Evolutionary conservation across 2,888 invertebrate species (phyloP).

Genomic region (Phaonia tiefii): DNA sequence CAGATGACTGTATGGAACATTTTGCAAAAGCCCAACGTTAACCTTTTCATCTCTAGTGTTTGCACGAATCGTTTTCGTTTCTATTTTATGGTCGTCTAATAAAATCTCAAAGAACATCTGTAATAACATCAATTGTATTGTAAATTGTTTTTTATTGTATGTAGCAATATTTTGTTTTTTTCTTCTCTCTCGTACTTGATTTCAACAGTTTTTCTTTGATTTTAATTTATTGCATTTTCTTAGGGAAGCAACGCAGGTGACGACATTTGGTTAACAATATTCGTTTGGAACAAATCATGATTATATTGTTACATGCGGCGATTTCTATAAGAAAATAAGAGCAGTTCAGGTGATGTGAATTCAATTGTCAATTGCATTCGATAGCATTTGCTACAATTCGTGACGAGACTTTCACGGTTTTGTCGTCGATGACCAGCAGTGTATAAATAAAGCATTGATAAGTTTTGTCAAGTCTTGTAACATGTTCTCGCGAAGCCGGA

Average conservation of each 20-base stretch:
- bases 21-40: slow-evolving; percentile 20
- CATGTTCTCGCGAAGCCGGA: too few relatives aligned
- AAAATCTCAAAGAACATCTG: slow-evolving; percentile 34
- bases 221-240: slow-evolving; percentile 47
- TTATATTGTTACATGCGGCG: too few relatives aligned
- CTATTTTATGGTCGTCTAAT: slow-evolving; percentile 45
- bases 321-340: too few relatives aligned
- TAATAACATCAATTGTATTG: slow-evolving; percentile 1
- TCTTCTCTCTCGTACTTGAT: neutral
- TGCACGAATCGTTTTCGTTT: slow-evolving; percentile 26
- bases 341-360: too few relatives aligned
- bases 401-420: too few relatives aligned
- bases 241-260: slow-evolving; percentile 51
- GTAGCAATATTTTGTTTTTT: too few relatives aligned
- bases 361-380: too few relatives aligned
- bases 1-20: neutral
- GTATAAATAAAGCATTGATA: too few relatives aligned
- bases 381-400: too few relatives aligned
- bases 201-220: slow-evolving; percentile 21
- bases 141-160: slow-evolving; percentile 21
- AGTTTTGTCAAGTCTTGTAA: too few relatives aligned
- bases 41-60: slow-evolving; percentile 48
- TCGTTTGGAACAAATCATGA: neutral
- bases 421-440: too few relatives aligned
- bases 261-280: neutral